Evolutionary conservation across 2,113 vertebrate genomes (phyloP).

Genomic region (Muscicapa adusta): DNA sequence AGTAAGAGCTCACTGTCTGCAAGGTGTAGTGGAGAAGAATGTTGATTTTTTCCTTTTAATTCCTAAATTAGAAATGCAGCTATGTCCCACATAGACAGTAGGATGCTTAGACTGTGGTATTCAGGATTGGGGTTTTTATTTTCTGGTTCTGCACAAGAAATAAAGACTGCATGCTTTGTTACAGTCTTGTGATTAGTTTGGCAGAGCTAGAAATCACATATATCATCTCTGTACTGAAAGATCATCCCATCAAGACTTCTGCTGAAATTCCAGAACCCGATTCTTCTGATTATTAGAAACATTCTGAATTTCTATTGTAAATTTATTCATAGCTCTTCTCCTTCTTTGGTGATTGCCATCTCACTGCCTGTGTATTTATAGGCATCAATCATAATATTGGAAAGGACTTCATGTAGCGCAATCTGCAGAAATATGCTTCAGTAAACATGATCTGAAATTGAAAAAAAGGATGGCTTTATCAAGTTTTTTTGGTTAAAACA

Average conservation of each 20-base stretch:
- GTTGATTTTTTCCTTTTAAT: background rate
- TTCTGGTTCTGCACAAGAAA: background rate
- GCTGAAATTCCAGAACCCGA: slow-evolving; percentile 2
- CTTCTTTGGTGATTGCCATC: background rate
- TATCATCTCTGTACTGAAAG: background rate
- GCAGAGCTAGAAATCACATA: background rate
- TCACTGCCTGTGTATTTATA: background rate
- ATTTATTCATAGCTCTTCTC: slow-evolving; percentile 43
- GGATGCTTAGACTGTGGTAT: background rate
- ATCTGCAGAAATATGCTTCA: background rate
- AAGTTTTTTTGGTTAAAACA: background rate
- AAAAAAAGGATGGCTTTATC: background rate
- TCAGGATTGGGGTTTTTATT: background rate
- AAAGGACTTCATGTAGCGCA: background rate
- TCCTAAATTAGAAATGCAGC: background rate
- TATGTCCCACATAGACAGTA: background rate
- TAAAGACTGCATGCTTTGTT: background rate
- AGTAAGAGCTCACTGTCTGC: background rate
- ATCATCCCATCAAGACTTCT: background rate
- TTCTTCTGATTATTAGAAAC: slow-evolving; percentile 20
- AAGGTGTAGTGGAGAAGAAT: background rate
- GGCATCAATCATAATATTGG: slow-evolving; percentile 18
- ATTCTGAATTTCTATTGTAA: background rate
- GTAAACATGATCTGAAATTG: slow-evolving; percentile 1
- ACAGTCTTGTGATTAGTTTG: background rate